Evolutionary conservation across 2,888 invertebrate species (phyloP), one percentile per base, ranked within the genome.

Genomic region (Eupithecia centaureata): DNA sequence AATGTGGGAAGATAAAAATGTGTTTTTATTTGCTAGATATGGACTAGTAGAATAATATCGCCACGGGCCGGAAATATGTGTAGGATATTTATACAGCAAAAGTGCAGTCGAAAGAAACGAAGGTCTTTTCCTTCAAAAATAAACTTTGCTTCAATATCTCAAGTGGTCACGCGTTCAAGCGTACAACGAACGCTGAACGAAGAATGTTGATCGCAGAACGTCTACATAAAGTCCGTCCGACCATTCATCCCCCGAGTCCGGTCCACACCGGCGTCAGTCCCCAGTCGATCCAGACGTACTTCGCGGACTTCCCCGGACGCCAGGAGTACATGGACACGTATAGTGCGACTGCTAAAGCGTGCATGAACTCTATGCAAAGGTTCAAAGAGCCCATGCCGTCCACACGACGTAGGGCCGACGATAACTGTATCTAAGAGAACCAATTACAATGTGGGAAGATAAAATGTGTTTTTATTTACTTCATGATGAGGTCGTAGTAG

Each of bases 241-340:
- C 91, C 0, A 94, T 95, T 28, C 88, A 95, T 71, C 94, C 95
- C 0, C 91, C 94, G 0, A 68, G 86, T 0, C 70, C 71, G 0
- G 81, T 90, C 0, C 89, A 91, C 59, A 90, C 87, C 0, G 92
- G 90, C 0, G 87, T 92, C 0, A 69, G 90, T 15, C 95, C 95
- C 0, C 85, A 90, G 58, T 84, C 93, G 0, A 81, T 94, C 15
- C 89, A 92, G 62, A 87, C 90, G 25, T 95, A 94, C 93, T 94
- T 93, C 73, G 84, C 90, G 0, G 93, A 91, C n/a, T 94, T 86
- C 76, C 95, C 95, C 0, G 95, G 95, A 0, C 87, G 94, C 42
- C 93, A 95, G 0, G 96, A 96, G 77, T 96, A 95, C 73, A 89
- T 89, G 89, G 95, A 95, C 72, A 94, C 93, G 0, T 94, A 94